These are phyloP conservation scores for Caenorhabditis japonica DNA, from an alignment of 2,888 invertebrate genomes.

Conservation along the genomic window DNA sequence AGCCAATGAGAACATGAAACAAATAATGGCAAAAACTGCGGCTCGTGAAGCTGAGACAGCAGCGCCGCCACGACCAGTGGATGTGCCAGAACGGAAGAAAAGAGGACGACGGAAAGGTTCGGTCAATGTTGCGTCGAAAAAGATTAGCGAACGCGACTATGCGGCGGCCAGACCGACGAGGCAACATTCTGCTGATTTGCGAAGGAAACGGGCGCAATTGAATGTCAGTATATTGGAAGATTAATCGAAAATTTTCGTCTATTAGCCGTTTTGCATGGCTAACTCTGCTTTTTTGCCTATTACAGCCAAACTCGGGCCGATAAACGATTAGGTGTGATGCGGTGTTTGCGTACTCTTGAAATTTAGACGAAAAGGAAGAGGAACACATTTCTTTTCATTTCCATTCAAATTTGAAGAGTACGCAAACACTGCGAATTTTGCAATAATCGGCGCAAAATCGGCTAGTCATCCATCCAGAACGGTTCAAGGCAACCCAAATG, in stretches of 20 bases:
- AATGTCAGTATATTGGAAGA: not conserved
- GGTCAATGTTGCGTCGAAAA: slow-evolving; percentile 4
- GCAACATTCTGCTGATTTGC: slow-evolving; percentile 29
- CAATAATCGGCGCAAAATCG: too few relatives aligned
- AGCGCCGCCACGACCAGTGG: not conserved
- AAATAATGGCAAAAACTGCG: slow-evolving; percentile 27
- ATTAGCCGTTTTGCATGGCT: not conserved
- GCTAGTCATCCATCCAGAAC: too few relatives aligned
- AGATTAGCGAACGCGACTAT: slow-evolving; percentile 16
- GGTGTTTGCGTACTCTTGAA: too few relatives aligned
- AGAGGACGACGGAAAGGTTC: slow-evolving; percentile 57
- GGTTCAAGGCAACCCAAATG: too few relatives aligned
- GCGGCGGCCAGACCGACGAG: slow-evolving; percentile 20
- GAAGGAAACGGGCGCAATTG: slow-evolving; percentile 16
- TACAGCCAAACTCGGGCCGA: too few relatives aligned
- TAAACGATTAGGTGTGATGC: too few relatives aligned
- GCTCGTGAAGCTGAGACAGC: slow-evolving; percentile 9
- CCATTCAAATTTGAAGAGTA: too few relatives aligned
- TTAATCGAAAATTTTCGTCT: not conserved
- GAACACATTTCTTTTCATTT: too few relatives aligned
- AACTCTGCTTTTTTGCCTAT: too few relatives aligned
- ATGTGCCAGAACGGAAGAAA: slow-evolving; percentile 46
- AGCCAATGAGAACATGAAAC: slow-evolving; percentile 13
- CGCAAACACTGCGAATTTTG: too few relatives aligned
- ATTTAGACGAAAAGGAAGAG: too few relatives aligned